Conservation (phyloP, 2,888 invertebrate species). For the Atrina japonica region DNA sequence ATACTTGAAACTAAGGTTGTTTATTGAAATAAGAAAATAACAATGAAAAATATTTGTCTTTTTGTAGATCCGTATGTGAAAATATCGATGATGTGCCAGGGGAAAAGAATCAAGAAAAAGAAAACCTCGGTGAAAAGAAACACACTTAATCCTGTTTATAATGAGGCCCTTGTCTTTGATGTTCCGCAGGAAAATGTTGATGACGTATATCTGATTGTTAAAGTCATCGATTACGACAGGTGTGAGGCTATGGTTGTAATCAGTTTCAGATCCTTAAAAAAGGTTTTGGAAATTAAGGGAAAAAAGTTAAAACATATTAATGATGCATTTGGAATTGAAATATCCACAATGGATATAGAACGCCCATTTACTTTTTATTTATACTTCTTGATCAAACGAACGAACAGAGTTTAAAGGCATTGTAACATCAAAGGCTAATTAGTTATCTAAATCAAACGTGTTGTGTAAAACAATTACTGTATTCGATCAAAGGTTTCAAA, state of each 20-base stretch:
- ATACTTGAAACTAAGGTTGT: too few species aligned
- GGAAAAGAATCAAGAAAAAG: slow-evolving; percentile 94
- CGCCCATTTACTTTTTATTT: background rate
- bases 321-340: background rate
- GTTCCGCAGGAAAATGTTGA: slow-evolving; percentile 89
- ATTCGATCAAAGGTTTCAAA: too few species aligned
- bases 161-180: slow-evolving; percentile 96
- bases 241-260: slow-evolving; percentile 80
- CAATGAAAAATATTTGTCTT: too few species aligned
- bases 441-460: too few species aligned
- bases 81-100: slow-evolving; percentile 92
- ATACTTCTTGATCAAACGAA: too few species aligned
- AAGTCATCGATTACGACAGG: slow-evolving; percentile 95
- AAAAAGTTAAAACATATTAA: background rate
- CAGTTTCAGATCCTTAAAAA: background rate
- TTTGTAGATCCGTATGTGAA: slow-evolving; percentile 94
- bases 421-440: too few species aligned
- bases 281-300: too few species aligned
- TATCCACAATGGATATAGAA: background rate
- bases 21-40: too few species aligned
- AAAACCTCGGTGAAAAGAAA: slow-evolving; percentile 95
- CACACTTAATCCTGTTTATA: slow-evolving; percentile 93
- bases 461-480: too few species aligned
- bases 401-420: too few species aligned
- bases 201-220: slow-evolving; percentile 90